phyloP scores from a whole-genome alignment of 2,113 vertebrate species.

The Coptodon rendalli region DNA sequence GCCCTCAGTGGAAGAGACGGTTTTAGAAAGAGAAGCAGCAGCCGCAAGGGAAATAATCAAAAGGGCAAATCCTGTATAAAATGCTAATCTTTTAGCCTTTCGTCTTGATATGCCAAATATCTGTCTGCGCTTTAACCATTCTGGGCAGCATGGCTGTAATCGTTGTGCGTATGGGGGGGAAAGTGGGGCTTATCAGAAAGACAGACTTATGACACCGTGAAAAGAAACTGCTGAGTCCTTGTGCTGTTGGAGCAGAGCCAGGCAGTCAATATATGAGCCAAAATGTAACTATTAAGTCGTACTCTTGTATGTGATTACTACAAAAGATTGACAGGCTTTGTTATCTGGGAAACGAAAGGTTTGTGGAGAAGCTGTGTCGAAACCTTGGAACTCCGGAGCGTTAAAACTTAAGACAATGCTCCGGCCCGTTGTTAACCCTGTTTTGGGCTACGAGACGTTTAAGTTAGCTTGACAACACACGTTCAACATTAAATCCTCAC shows the following conservation, averaged over 20 bases:
- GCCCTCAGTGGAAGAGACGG: not conserved
- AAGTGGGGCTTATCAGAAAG: slow-evolving; percentile 2
- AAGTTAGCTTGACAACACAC: not conserved
- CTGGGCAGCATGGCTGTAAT: not conserved
- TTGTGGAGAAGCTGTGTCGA: not conserved
- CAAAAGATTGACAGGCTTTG: not conserved
- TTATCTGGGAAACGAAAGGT: not conserved
- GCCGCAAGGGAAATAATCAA: not conserved
- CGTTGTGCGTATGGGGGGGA: not conserved
- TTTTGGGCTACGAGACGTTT: not conserved
- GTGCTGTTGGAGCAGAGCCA: not conserved
- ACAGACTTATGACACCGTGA: not conserved
- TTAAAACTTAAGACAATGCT: slow-evolving; percentile 38
- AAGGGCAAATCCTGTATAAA: not conserved
- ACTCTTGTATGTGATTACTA: rapidly evolving
- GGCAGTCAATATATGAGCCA: not conserved
- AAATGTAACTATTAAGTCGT: not conserved
- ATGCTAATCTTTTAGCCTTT: not conserved
- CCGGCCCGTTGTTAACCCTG: not conserved
- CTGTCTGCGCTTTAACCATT: not conserved
- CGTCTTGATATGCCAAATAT: not conserved
- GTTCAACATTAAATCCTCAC: not conserved
- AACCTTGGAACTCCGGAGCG: not conserved
- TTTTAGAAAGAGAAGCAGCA: not conserved
- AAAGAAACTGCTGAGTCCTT: not conserved